These are phyloP conservation scores for Pangasianodon hypophthalmus DNA, from an alignment of 2,113 vertebrate species.

Conservation along the genomic window DNA sequence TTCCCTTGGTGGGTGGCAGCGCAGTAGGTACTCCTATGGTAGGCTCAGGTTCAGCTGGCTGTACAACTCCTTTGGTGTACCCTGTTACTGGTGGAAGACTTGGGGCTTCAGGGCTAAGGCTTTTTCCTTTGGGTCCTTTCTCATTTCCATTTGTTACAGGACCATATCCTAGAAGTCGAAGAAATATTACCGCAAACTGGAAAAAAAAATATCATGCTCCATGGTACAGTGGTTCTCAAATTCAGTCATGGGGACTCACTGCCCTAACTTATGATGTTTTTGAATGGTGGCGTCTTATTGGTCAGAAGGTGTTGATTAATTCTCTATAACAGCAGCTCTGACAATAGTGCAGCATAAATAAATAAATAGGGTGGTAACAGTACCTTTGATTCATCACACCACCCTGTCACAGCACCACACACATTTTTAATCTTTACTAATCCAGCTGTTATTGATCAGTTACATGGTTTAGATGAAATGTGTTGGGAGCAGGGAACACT, in stretches of 20 bases:
- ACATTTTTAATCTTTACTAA: too few relatives aligned
- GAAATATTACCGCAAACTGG: constrained; percentile 32
- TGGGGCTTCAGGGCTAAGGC: neutral
- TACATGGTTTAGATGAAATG: neutral
- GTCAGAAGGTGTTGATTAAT: neutral
- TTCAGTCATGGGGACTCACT: neutral
- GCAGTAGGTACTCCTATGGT: neutral
- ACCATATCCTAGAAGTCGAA: constrained; percentile 62
- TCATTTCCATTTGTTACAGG: constrained; percentile 48
- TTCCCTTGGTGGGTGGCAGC: constrained; percentile 4
- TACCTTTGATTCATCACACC: neutral
- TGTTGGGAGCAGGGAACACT: neutral
- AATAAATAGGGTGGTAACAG: neutral
- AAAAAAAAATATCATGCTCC: neutral
- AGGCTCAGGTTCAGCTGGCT: constrained; percentile 1
- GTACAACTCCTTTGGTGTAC: constrained; percentile 21
- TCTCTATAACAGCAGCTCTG: neutral
- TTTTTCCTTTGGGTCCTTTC: constrained; percentile 60
- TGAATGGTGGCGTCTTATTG: neutral
- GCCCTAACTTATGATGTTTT: neutral
- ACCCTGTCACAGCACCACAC: too few relatives aligned
- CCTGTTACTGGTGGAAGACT: neutral
- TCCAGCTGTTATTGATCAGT: neutral
- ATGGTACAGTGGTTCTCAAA: neutral
- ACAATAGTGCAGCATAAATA: neutral